Evolutionary conservation across 2,113 vertebrate genomes (phyloP).

Genomic region (Sander vitreus): DNA sequence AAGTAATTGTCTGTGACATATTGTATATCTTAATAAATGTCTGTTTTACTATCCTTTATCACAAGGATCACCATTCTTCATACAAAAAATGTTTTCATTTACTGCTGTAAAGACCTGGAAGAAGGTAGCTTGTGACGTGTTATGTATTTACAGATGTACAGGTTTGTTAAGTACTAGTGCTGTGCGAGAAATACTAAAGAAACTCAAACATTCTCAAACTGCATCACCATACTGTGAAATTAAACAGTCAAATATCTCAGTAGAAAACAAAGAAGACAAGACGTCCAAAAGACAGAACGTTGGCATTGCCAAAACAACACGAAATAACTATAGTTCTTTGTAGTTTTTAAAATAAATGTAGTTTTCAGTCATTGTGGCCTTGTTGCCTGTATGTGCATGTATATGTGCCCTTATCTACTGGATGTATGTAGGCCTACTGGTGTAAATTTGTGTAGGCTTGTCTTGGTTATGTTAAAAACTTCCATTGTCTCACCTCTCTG

Average conservation of each 20-base stretch:
- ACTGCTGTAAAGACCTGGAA: slow-evolving; percentile 24
- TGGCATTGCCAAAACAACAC: neutral
- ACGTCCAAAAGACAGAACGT: neutral
- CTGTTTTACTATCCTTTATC: slow-evolving; percentile 6
- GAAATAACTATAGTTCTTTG: no score
- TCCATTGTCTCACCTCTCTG: neutral
- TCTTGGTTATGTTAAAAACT: neutral
- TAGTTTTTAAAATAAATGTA: no score
- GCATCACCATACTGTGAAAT: slow-evolving; percentile 29
- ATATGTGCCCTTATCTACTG: no score
- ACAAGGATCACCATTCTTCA: neutral
- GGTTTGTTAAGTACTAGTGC: neutral
- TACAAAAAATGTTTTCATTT: neutral
- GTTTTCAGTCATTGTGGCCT: no score
- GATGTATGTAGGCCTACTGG: neutral
- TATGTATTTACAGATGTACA: neutral
- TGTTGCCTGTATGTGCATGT: no score
- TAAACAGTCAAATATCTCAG: slow-evolving; percentile 31
- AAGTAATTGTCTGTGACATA: slow-evolving; percentile 21
- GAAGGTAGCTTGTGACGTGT: slow-evolving; percentile 3
- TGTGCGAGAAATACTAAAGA: neutral
- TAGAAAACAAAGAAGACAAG: neutral
- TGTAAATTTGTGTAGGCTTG: neutral
- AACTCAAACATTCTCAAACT: slow-evolving; percentile 27
- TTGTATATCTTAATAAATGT: slow-evolving; percentile 14